Evolutionary conservation across 2,888 invertebrate species (phyloP), one percentile per base, ranked within the genome.

Genomic region (Crioceris asparagi): DNA sequence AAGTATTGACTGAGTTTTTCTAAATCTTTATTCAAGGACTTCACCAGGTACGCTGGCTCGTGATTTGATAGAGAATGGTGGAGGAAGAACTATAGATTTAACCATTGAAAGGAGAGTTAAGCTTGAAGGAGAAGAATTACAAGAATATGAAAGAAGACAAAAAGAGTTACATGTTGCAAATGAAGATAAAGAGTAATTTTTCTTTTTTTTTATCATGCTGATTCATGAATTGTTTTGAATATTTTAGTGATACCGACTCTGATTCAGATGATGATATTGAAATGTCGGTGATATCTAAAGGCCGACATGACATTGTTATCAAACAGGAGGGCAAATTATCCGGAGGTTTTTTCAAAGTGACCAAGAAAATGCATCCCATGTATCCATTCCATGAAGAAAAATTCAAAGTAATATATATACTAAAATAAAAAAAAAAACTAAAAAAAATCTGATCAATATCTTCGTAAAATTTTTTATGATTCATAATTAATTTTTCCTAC

Each of bases 341-440:
- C 59, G 76, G 77, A 50, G 85, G 88, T 36, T 88, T 88, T 57
- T 90, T 88, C 59, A 90, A 90, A 61, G 83, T 79, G 2, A 83
- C 79, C 36, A 87, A 92, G 66, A 85, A 92, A 38, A 86, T 91
- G 53, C 87, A 92, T 63, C 94, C 94, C 0, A 96, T 97, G 88
- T 98, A 87, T 66, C 97, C 96, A 1, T 86, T 82, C 59, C 77
- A 82, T 30, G 96, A 97, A 61, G 93, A 94, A 42, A 81, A 91
- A 58, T 74, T 92, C 17, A 79, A 90, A 23, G 27, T 27, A 27
- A 27, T 6, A 60, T 77, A 29, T 21, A 23, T 29, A 10, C 11
- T 16, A 35, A 8, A 3, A 2, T 23, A 21, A 16, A 27, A 27
- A 27, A 27, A 26, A 11, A n/a, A 26, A 26, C n/a, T 25, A 25